Evolutionary conservation across 2,113 vertebrate genomes (phyloP).

Genomic region (Podarcis muralis): DNA sequence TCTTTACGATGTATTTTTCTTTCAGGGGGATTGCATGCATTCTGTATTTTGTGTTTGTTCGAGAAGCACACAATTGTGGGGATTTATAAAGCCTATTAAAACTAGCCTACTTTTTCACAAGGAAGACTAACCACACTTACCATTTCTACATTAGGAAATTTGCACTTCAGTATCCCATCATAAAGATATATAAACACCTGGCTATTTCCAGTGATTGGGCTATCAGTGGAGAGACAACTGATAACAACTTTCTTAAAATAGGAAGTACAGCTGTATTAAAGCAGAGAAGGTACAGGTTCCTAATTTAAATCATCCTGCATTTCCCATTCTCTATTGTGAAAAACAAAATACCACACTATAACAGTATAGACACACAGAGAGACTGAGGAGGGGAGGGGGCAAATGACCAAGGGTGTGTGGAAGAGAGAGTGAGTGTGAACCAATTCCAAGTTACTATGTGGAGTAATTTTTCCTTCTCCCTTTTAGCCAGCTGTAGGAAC

Average conservation of each 20-base stretch:
- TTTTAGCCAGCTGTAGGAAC: conserved; percentile 81
- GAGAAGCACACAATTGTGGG: not conserved
- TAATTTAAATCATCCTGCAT: conserved; percentile 10
- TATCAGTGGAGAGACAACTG: conserved; percentile 26
- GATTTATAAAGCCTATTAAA: not conserved
- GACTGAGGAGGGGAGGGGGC: not conserved
- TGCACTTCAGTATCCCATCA: conserved; percentile 41
- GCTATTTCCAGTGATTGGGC: conserved; percentile 34
- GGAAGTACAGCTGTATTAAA: conserved; percentile 11
- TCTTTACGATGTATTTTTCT: not conserved
- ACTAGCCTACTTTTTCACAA: not conserved
- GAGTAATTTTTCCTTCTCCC: conserved; percentile 66
- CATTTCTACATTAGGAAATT: conserved; percentile 3
- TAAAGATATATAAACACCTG: conserved; percentile 7
- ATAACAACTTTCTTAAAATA: conserved; percentile 11
- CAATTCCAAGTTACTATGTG: not conserved
- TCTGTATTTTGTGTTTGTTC: not conserved
- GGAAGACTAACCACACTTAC: not conserved
- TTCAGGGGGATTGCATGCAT: not conserved
- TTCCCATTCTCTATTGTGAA: conserved; percentile 28
- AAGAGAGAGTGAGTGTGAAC: not conserved
- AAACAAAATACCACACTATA: not conserved
- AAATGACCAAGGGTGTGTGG: too few relatives aligned
- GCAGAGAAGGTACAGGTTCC: not conserved
- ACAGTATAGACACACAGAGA: not conserved